These are phyloP conservation scores for Cephus sareptanus DNA, from an alignment of 2,888 invertebrate genomes.

Conservation along the genomic window DNA sequence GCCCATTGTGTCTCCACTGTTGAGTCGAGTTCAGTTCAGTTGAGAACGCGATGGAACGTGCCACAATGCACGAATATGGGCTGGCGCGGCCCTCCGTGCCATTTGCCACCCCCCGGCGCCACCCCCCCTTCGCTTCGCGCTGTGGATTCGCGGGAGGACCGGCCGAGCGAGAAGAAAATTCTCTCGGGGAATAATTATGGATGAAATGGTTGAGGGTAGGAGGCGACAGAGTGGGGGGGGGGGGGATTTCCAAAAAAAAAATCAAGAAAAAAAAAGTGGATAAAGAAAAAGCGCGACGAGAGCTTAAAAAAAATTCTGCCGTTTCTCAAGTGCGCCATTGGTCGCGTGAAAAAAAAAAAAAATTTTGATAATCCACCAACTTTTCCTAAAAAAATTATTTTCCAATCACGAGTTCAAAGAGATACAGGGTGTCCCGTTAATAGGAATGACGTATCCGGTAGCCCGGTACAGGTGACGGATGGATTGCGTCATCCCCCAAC, in stretches of 20 bases:
- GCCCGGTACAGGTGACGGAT: not conserved
- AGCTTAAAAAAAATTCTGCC: not conserved
- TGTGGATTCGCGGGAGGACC: constrained; percentile 26
- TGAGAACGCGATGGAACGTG: constrained; percentile 67
- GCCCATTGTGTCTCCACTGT: constrained; percentile 61
- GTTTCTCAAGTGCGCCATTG: not conserved
- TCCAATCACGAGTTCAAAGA: no score
- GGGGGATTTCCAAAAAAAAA: not conserved
- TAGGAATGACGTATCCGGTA: no score
- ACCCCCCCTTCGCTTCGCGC: not conserved
- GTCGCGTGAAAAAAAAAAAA: no score
- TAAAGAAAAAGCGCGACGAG: constrained; percentile 15
- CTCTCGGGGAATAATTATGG: constrained; percentile 54
- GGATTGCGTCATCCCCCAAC: no score
- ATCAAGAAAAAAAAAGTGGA: constrained; percentile 18
- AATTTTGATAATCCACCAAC: no score
- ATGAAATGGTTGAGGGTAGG: constrained; percentile 1
- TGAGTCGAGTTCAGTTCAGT: constrained; percentile 60
- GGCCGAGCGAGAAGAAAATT: constrained; percentile 54
- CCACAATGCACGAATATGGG: constrained; percentile 65
- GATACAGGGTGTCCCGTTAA: no score
- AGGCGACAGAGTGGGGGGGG: constrained; percentile 13
- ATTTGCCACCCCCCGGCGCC: constrained; percentile 6
- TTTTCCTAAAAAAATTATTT: no score
- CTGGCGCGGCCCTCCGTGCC: constrained; percentile 39